phyloP scores from a whole-genome alignment of 1,140 invertebrate genomes.

The Calliopsis andreniformis region DNA sequence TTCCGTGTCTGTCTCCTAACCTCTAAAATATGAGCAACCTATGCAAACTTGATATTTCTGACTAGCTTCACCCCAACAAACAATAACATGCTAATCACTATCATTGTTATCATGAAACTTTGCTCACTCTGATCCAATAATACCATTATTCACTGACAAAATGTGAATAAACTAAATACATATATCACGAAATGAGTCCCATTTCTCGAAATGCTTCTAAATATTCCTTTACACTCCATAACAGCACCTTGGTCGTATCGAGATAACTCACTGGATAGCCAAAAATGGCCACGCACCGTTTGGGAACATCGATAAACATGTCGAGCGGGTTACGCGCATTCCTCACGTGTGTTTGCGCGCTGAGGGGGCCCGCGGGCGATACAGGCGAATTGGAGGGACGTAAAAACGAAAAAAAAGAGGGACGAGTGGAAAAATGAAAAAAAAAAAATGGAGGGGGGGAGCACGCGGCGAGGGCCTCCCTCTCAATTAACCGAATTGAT shows the following conservation, averaged over 20 bases:
- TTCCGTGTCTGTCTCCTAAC: no score
- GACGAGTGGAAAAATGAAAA: neutral
- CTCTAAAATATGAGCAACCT: no score
- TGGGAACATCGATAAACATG: constrained; percentile 75
- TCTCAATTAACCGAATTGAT: constrained; percentile 77
- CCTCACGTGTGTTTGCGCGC: constrained; percentile 64
- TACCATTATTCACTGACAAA: no score
- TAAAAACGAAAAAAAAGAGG: neutral
- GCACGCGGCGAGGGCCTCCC: constrained; percentile 41
- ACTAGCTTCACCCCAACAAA: no score
- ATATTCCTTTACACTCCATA: constrained; percentile 63
- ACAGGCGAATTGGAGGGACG: constrained; percentile 22
- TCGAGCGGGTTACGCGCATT: constrained; percentile 68
- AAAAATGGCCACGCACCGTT: constrained; percentile 63
- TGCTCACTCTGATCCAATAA: no score
- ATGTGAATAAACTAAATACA: no score
- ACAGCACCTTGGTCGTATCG: constrained; percentile 61
- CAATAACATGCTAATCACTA: no score
- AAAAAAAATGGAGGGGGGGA: constrained; percentile 28
- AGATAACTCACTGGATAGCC: constrained; percentile 54
- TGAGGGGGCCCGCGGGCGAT: constrained; percentile 52
- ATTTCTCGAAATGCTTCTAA: constrained; percentile 50
- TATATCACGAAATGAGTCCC: no score
- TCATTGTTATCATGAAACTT: no score
- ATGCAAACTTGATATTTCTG: no score